A percentile compares a stretch with the other conserved stretches of the same genome.
These are phyloP conservation scores for Octonoba sinensis DNA, from an alignment of 2,888 invertebrate genomes.

Conservation along the genomic window DNA sequence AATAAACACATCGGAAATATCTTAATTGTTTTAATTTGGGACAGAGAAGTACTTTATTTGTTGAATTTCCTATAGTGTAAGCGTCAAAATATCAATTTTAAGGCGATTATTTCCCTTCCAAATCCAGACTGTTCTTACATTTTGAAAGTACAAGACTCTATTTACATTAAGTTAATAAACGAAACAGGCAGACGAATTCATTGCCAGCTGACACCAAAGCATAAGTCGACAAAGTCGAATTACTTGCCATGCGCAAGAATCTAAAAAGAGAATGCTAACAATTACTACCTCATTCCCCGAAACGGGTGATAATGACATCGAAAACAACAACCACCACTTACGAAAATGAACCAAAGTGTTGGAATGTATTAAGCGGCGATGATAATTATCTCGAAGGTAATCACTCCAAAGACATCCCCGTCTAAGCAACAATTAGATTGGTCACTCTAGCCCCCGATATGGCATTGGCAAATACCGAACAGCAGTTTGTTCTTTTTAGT, in stretches of 20 bases:
- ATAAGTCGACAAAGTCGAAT: too few species aligned
- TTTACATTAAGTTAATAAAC: too few species aligned
- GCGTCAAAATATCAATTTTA: too few species aligned
- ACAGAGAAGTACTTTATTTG: too few species aligned
- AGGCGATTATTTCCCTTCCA: too few species aligned
- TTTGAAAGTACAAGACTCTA: too few species aligned
- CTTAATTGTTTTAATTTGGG: too few species aligned
- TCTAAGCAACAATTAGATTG: slow-evolving; percentile 28
- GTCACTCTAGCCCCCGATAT: slow-evolving; percentile 28
- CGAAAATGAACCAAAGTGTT: slow-evolving; percentile 46
- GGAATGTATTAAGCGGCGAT: slow-evolving; percentile 16
- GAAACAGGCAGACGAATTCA: too few species aligned
- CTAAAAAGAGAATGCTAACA: slow-evolving; percentile 6
- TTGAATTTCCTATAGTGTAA: too few species aligned
- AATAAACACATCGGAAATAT: too few species aligned
- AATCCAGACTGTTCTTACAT: too few species aligned
- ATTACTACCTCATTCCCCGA: not conserved
- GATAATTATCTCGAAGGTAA: slow-evolving; percentile 41
- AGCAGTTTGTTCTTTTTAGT: slow-evolving; percentile 39
- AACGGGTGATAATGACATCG: slow-evolving; percentile 36
- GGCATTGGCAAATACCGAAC: slow-evolving; percentile 22
- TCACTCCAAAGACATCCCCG: slow-evolving; percentile 25
- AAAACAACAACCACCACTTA: slow-evolving; percentile 47
- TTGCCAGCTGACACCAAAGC: too few species aligned
- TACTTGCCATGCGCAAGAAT: not conserved